Evolutionary conservation across 2,797 vertebrate genomes (phyloP).

Genomic region (Pipistrellus pipistrellus): DNA sequence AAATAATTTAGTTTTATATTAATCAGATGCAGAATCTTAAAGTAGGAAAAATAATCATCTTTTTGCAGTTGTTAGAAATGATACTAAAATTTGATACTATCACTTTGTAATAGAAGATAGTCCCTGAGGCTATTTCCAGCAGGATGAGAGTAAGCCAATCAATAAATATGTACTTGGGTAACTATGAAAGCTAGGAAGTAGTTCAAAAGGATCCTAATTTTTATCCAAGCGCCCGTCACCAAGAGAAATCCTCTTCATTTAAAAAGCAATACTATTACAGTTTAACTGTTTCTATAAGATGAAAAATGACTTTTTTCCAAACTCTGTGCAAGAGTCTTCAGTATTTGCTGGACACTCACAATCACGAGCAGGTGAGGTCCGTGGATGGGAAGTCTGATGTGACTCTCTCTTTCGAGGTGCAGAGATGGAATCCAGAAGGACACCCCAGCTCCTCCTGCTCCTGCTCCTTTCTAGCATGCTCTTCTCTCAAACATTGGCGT

Average conservation of each 20-base stretch:
- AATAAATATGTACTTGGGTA: neutral
- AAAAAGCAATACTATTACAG: neutral
- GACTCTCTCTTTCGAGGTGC: slow-evolving; percentile 83
- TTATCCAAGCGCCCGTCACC: neutral
- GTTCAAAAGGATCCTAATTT: neutral
- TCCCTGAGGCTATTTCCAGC: neutral
- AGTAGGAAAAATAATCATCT: neutral
- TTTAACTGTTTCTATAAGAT: neutral
- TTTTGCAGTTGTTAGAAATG: slow-evolving; percentile 5
- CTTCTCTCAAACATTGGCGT: slow-evolving; percentile 91
- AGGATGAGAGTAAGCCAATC: neutral
- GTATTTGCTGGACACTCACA: neutral
- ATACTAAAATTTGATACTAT: neutral
- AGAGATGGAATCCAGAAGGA: slow-evolving; percentile 93
- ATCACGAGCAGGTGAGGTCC: neutral
- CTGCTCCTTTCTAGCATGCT: slow-evolving; percentile 92
- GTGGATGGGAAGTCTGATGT: neutral
- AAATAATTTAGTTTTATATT: neutral
- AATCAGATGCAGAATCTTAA: slow-evolving; percentile 53
- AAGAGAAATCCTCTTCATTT: neutral
- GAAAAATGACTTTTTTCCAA: neutral
- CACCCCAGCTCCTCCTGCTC: slow-evolving; percentile 92
- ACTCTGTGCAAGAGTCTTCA: neutral
- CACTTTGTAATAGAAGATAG: neutral
- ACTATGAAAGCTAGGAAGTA: neutral